Evolutionary conservation across 1,140 invertebrate genomes (phyloP).

Genomic region (Triops cancriformis): DNA sequence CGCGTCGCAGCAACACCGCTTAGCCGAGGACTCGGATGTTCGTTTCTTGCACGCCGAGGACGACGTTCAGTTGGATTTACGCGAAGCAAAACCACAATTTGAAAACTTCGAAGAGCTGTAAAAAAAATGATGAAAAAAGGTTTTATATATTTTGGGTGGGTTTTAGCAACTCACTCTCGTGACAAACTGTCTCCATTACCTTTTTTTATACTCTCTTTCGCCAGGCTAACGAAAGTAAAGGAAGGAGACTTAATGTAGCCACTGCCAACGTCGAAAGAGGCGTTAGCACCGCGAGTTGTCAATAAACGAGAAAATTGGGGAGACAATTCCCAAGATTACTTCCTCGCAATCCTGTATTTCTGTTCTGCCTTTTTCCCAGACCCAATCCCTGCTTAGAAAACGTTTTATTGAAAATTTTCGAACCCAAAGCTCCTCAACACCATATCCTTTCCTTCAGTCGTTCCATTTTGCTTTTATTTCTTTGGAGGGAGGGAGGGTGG

Average conservation of each 20-base stretch:
- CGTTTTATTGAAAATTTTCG: neutral
- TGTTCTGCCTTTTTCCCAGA: neutral
- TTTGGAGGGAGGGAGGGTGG: neutral
- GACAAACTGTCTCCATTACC: neutral
- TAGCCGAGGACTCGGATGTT: slow-evolving; percentile 32
- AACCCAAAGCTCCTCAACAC: neutral
- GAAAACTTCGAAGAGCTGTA: slow-evolving; percentile 22
- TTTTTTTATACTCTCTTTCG: neutral
- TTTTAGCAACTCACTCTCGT: neutral
- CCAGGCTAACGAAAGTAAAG: neutral
- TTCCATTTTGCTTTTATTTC: neutral
- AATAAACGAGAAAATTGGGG: neutral
- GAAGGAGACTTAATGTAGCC: neutral
- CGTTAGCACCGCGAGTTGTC: slow-evolving; percentile 3
- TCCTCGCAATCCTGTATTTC: neutral
- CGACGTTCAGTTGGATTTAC: slow-evolving; percentile 25
- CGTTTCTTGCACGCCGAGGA: slow-evolving; percentile 30
- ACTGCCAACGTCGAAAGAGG: neutral
- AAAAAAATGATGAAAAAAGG: neutral
- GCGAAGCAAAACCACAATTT: slow-evolving; percentile 24
- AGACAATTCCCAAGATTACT: slow-evolving; percentile 14
- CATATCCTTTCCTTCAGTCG: neutral
- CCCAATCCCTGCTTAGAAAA: neutral
- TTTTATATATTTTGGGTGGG: too few species aligned
- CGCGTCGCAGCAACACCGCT: slow-evolving; percentile 25